Evolutionary conservation across 2,797 vertebrate species (phyloP), one percentile per base, ranked within the genome.

Genomic region (Gambusia yucatana): DNA sequence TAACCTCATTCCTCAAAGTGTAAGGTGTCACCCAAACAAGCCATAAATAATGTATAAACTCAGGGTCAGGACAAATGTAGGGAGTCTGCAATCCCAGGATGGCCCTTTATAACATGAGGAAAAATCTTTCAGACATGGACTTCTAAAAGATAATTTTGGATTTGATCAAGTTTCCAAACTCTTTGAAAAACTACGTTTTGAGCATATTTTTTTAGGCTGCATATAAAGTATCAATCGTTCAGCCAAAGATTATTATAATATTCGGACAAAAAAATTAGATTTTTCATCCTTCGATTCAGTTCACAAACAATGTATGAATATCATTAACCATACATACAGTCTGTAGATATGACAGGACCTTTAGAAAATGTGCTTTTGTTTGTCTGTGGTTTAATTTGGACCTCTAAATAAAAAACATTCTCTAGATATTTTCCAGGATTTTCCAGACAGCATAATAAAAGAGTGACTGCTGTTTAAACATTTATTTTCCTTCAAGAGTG

Each of bases 11-110:
- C 72, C 22, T 25, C 33, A 77, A 11, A 50, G 76, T 77, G 11
- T 89, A 79, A 81, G 46, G 28, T 82, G 48, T 76, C 44, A 72
- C 70, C 36, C 41, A 55, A 65, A 78, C 41, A 39, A 30, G 7
- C 3, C 17, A 75, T 81, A 59, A 67, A 83, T 79, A 30, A 83
- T 83, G 33, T 46, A 80, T 50, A 20, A n/a, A 72, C 70, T 71
- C 47, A 67, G 61, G 46, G 43, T 14, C 77, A 11, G 61, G 57
- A 65, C 71, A 83, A 72, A 52, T 84, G 79, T 71, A 46, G 41
- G 43, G 57, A 48, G 33, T 81, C 50, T 30, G 39, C 33, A 69
- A 73, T 28, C 33, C 46, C 33, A 10, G 25, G 25, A 9, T 50
- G 46, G 17, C 5, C 25, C 16, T 44, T 44, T 22, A 30, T 41